Base-by-base conservation (phyloP, 2,888 invertebrate genomes). In the Pyralis farinalis region DNA sequence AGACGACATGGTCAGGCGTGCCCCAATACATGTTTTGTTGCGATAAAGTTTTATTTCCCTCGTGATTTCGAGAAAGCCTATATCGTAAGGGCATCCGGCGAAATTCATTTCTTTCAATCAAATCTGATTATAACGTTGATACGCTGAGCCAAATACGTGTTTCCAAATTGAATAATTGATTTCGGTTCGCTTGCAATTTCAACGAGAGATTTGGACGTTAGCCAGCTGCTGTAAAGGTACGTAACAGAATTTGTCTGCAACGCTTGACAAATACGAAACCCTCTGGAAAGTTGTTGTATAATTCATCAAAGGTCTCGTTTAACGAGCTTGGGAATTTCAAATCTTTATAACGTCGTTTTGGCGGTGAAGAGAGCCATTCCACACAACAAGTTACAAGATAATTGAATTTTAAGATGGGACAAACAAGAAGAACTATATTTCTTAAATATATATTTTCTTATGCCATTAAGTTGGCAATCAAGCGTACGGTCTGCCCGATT, bases 21-120 rank as follows among this genome's bases (percentile, higher is more conserved):
- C 16, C 16, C n/a, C 36, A 37, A 22, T 30, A 29, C 40, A 33
- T 29, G 41, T 40, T 40, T 45, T 47, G 50, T 46, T 46, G 5
- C 46, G 52, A 55, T 55, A 53, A 52, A 47, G 30, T 49, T 53
- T 53, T 54, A 50, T 49, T 47, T 51, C 46, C 45, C 40, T 39
- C 34, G 44, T 44, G 49, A 46, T 52, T 38, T 46, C 42, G 44
- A 43, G 42, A 40, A 35, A 35, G 21, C 42, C 33, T 29, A 25
- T 39, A 40, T 29, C 37, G 34, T 42, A n/a, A n/a, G n/a, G 31
- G 34, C 31, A 29, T 16, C 16, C 4, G 31, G 36, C 7, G 28
- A 30, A 33, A 25, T 20, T 11, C 31, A 28, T 22, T 40, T 43
- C 27, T 43, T 41, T 7, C 6, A n/a, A n/a, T n/a, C n/a, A n/a